These are phyloP conservation scores for Arctocebus calabarensis DNA, from an alignment of 2,797 vertebrate species.

Conservation along the genomic window DNA sequence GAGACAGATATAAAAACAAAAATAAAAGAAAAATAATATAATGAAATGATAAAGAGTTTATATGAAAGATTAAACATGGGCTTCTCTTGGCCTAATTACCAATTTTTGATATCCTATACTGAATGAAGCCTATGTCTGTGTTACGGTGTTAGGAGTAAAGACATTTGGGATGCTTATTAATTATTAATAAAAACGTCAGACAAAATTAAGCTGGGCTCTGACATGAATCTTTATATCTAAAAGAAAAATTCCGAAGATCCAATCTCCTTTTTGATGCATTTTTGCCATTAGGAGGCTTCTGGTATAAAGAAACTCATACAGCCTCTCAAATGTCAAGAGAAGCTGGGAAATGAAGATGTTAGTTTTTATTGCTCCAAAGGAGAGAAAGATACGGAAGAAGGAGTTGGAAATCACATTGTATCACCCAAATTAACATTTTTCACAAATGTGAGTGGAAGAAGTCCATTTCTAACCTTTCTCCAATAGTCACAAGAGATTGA, in stretches of 20 bases:
- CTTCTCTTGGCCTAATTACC: neutral
- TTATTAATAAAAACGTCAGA: neutral
- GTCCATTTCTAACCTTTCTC: neutral
- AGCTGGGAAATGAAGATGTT: neutral
- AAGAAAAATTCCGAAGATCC: neutral
- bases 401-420: too few relatives aligned
- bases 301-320: neutral
- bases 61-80: neutral
- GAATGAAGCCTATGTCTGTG: neutral
- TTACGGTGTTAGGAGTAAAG: neutral
- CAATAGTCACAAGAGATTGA: neutral
- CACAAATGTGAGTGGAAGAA: neutral
- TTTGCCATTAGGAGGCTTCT: constrained; percentile 60
- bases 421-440: neutral
- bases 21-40: neutral
- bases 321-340: neutral
- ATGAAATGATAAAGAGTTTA: neutral
- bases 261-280: neutral
- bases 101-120: neutral
- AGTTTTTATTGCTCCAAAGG: neutral
- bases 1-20: neutral
- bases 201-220: neutral
- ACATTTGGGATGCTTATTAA: neutral
- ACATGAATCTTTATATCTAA: neutral
- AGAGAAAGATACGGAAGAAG: neutral